Conservation (phyloP, 2,888 invertebrate species). For the Priocnemis perturbator region DNA sequence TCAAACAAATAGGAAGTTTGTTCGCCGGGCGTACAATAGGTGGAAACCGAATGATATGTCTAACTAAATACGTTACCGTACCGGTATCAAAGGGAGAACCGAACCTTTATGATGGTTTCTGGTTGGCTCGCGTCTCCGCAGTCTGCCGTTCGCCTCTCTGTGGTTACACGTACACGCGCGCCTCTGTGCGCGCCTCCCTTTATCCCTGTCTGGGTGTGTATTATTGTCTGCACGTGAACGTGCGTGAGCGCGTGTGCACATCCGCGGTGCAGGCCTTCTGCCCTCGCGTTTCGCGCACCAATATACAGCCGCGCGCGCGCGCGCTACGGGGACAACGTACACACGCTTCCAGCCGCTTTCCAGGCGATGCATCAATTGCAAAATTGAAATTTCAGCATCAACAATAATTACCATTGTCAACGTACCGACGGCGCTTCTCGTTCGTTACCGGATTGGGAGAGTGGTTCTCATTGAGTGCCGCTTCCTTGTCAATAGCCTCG, state of each 20-base stretch:
- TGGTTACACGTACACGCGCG: conserved; percentile 47
- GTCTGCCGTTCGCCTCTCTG: conserved; percentile 62
- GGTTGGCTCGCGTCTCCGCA: conserved; percentile 67
- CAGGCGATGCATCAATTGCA: conserved; percentile 67
- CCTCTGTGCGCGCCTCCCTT: conserved; percentile 9
- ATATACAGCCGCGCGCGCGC: neutral
- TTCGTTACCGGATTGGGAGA: conserved; percentile 47
- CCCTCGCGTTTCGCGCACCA: conserved; percentile 24
- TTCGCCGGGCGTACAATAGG: conserved; percentile 69
- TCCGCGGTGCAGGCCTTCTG: conserved; percentile 19
- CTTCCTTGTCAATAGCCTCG: neutral
- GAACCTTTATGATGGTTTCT: conserved; percentile 74
- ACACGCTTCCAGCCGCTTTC: conserved; percentile 44
- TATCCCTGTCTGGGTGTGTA: conserved; percentile 20
- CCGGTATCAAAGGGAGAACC: conserved; percentile 71
- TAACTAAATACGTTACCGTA: conserved; percentile 72
- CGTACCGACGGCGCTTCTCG: conserved; percentile 48
- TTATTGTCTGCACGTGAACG: conserved; percentile 24
- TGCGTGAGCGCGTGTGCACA: conserved; percentile 12
- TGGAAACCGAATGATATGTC: conserved; percentile 74
- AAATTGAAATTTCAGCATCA: conserved; percentile 70
- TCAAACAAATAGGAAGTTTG: conserved; percentile 74
- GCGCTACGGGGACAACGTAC: conserved; percentile 18
- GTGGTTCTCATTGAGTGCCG: conserved; percentile 46
- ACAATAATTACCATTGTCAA: conserved; percentile 68